phyloP scores from a whole-genome alignment of 2,888 invertebrate genomes.

The Orthonychiurus folsomi region DNA sequence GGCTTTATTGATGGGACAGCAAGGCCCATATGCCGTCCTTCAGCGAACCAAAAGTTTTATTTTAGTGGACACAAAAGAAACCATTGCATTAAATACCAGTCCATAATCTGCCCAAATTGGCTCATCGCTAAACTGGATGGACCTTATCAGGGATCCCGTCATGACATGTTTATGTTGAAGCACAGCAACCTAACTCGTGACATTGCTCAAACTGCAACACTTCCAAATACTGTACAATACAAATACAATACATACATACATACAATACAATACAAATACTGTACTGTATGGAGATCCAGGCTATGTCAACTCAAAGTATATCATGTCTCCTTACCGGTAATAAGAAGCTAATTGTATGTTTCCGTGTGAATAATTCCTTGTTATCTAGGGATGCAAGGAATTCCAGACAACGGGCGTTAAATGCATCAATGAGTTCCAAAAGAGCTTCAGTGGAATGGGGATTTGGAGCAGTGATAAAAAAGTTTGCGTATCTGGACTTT shows the following conservation, averaged over 20 bases:
- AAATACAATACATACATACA: no score
- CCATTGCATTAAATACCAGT: conserved; percentile 19
- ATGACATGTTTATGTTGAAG: conserved; percentile 13
- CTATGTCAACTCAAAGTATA: conserved; percentile 17
- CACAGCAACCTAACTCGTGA: background rate
- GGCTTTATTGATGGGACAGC: conserved; percentile 22
- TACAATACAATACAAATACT: background rate
- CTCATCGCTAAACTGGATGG: conserved; percentile 19
- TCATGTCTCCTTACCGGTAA: conserved; percentile 13
- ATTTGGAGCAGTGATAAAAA: conserved; percentile 12
- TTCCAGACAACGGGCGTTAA: conserved; percentile 11
- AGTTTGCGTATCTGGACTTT: conserved; percentile 16
- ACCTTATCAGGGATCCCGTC: conserved; percentile 15
- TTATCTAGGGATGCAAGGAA: background rate
- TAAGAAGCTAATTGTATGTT: background rate
- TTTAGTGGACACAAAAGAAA: conserved; percentile 20
- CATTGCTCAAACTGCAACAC: background rate
- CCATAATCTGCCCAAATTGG: conserved; percentile 16
- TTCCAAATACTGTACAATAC: no score
- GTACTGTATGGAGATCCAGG: conserved; percentile 15
- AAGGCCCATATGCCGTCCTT: conserved; percentile 19
- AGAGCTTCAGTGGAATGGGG: conserved; percentile 15
- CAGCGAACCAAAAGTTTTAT: conserved; percentile 6
- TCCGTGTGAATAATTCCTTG: no score
- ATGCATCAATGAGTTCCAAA: conserved; percentile 12